Conservation (phyloP, 1,140 invertebrate species). For the Drosophila truncata region DNA sequence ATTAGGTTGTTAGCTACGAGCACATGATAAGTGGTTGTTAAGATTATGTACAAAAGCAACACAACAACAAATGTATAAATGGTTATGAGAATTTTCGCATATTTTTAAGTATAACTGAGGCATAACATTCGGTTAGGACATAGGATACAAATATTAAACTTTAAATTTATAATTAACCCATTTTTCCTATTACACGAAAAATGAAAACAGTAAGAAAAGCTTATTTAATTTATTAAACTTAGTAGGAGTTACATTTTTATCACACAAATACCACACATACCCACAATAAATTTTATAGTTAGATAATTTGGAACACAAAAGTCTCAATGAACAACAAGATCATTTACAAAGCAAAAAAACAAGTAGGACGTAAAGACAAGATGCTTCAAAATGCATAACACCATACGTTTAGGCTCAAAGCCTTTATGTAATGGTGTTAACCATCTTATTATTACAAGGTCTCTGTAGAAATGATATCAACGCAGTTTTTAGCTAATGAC, state of each 20-base stretch:
- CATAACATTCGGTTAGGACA: constrained; percentile 1
- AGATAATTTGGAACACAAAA: neutral
- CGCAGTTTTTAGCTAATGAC: constrained; percentile 28
- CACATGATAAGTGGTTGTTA: constrained; percentile 10
- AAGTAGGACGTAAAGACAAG: neutral
- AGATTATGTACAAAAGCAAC: constrained; percentile 40
- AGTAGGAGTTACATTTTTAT: neutral
- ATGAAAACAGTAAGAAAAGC: neutral
- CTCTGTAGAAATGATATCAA: constrained; percentile 11
- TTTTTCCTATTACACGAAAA: neutral
- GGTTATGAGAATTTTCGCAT: constrained; percentile 3
- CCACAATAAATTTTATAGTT: constrained; percentile 7
- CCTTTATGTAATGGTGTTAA: neutral
- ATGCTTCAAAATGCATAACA: neutral
- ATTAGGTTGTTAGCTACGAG: constrained; percentile 11
- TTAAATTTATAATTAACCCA: neutral
- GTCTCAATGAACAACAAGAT: neutral
- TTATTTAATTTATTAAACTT: neutral
- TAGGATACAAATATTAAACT: neutral
- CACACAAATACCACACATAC: constrained; percentile 9
- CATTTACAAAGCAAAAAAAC: neutral
- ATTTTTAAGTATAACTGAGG: neutral
- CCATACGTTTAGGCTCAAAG: neutral
- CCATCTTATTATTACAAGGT: neutral
- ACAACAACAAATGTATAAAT: constrained; percentile 16